Evolutionary conservation across 37 sponge, comb jelly and placozoan species (phyloP).

Genomic region (Aphrocallistes beatrix): DNA sequence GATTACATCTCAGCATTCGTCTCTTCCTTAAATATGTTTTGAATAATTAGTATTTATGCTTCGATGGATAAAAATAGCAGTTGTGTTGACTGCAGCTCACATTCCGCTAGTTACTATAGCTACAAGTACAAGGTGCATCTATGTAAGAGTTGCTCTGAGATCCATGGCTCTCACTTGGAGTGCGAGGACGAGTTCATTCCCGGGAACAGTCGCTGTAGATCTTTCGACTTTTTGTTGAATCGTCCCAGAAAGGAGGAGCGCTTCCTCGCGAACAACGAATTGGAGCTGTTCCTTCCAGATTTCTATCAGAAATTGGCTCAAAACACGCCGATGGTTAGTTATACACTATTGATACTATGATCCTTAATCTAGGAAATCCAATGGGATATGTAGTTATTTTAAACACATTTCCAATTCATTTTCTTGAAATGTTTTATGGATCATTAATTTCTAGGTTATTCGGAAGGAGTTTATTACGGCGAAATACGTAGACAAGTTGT

Average conservation of each 20-base stretch:
- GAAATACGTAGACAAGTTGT: not conserved
- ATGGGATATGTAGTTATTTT: not conserved
- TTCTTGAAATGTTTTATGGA: not conserved
- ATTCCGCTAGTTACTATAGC: not conserved
- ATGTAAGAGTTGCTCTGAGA: not conserved
- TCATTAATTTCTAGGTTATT: not conserved
- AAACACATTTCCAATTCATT: not conserved
- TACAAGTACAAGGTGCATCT: not conserved
- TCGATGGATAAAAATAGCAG: too few species aligned
- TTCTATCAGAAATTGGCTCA: not conserved
- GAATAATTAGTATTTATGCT: too few species aligned
- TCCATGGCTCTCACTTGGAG: not conserved
- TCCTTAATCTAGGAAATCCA: not conserved
- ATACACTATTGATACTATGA: not conserved
- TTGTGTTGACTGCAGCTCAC: not conserved
- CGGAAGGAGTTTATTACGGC: not conserved
- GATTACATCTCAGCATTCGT: too few species aligned
- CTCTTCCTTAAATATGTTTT: too few species aligned
- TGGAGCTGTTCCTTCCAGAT: not conserved
- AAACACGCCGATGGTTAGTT: not conserved
- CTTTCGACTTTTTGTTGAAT: too few species aligned
- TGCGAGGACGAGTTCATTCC: too few species aligned
- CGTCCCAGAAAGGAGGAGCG: too few species aligned
- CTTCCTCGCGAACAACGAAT: conserved; percentile 4
- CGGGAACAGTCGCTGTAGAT: too few species aligned